These are phyloP conservation scores for Anneissia japonica DNA, from an alignment of 35 echinoderm and acorn worm species.

Conservation along the genomic window DNA sequence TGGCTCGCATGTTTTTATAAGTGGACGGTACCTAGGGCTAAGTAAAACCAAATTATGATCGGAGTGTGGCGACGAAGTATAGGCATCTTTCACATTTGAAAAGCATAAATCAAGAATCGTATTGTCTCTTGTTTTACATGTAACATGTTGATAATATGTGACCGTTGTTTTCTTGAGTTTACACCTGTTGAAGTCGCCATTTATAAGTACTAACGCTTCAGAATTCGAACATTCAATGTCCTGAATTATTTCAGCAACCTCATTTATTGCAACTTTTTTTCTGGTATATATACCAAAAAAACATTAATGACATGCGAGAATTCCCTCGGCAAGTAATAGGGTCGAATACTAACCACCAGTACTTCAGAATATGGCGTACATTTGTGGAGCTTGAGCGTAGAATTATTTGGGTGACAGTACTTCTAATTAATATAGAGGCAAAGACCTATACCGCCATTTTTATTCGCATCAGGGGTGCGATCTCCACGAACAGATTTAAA, in stretches of 20 bases:
- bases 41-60: conserved; percentile 29
- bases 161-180: background rate
- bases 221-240: too few relatives aligned
- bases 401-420: too few relatives aligned
- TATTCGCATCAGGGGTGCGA: too few relatives aligned
- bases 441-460: too few relatives aligned
- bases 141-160: background rate
- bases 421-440: conserved; percentile 18
- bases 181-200: background rate
- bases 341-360: conserved; percentile 1
- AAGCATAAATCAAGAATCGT: conserved; percentile 16
- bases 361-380: conserved; percentile 7
- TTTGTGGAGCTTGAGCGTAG: too few relatives aligned
- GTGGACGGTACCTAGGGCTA: conserved; percentile 1
- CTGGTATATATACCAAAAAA: too few relatives aligned
- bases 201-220: background rate
- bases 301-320: conserved; percentile 58
- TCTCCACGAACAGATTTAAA: too few relatives aligned
- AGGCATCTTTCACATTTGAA: conserved; percentile 5
- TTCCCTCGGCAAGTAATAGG: conserved; percentile 28
- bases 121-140: background rate
- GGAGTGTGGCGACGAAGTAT: background rate
- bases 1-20: background rate
- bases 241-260: too few relatives aligned
- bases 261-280: too few relatives aligned